Evolutionary conservation across 2,888 invertebrate species (phyloP), one percentile per base, ranked within the genome.

Genomic region (Globia sparganii): DNA sequence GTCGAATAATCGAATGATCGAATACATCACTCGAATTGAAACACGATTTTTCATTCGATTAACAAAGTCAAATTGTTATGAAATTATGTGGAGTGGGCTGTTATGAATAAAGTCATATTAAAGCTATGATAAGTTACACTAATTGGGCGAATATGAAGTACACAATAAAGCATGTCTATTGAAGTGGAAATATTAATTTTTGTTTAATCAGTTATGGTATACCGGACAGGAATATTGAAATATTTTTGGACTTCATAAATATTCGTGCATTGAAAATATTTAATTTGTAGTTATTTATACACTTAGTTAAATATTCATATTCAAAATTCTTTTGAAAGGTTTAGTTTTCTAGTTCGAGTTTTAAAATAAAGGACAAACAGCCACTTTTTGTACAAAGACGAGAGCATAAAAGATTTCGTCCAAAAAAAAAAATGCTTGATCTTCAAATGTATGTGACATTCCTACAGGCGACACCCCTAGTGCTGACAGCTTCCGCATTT

Each of bases 401-500:
- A n/a, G n/a, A 15, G 2, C 11, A 11, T 3, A 13, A 68, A 31
- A 70, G 0, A 28, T 8, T 9, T 15, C 13, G 21, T 25, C 1
- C 4, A 0, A 68, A 65, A 65, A 72, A 72, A 61, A 70, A 70
- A 74, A 40, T 28, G 21, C 37, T 37, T 59, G 15, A 62, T 65
- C 4, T 43, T 37, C 4, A 37, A 83, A 75, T 34, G 58, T 49
- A 59, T 72, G 28, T 72, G 58, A 77, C 58, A 65, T 78, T 78
- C 69, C 71, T 56, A 58, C 11, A 31, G 43, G 58, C 11, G 37
- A 66, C 81, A 68, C 75, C 69, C 46, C 80, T 82, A 80, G 79
- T 43, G 78, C 64, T 76, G 80, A 81, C 86, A 84, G 75, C 78
- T 78, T 85, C 75, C 77, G 87, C 84, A 85, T 93, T 92, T 87